A percentile compares a stretch with the other conserved stretches of the same genome.
These are phyloP conservation scores for Phallusia fumigata DNA, from an alignment of 23 tunicate species.

Conservation along the genomic window DNA sequence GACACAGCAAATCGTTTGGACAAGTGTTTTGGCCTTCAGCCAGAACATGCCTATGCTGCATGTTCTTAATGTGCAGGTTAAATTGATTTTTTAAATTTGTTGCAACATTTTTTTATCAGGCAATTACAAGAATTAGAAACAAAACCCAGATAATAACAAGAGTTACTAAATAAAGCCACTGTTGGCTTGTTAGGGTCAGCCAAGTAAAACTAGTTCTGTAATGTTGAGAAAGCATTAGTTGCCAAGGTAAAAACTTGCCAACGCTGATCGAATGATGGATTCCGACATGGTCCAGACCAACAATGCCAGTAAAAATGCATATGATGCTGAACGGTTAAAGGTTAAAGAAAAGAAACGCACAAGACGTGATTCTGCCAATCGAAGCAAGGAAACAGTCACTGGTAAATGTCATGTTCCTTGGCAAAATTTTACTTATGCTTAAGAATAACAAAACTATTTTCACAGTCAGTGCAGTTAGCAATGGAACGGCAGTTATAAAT, in stretches of 20 bases:
- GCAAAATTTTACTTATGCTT: not conserved
- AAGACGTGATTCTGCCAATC: slow-evolving; percentile 63
- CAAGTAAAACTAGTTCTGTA: not conserved
- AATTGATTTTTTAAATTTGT: too few relatives aligned
- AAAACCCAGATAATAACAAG: too few relatives aligned
- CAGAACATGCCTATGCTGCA: too few relatives aligned
- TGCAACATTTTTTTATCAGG: too few relatives aligned
- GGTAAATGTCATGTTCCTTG: slow-evolving; percentile 3
- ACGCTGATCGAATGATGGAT: not conserved
- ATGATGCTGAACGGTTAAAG: slow-evolving; percentile 39
- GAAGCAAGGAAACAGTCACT: slow-evolving; percentile 31
- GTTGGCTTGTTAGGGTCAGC: not conserved
- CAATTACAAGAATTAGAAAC: too few relatives aligned
- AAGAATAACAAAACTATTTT: not conserved
- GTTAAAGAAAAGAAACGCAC: slow-evolving; percentile 73
- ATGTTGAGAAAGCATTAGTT: not conserved
- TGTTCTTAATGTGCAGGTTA: too few relatives aligned
- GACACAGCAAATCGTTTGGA: too few relatives aligned
- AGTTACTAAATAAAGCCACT: not conserved
- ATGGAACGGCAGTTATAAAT: slow-evolving; percentile 9
- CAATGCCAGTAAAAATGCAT: slow-evolving; percentile 6
- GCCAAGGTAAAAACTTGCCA: not conserved
- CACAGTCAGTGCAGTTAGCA: not conserved
- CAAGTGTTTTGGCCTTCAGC: too few relatives aligned
- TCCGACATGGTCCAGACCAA: not conserved